These are phyloP conservation scores for Chloroceryle inda DNA, from an alignment of 2,797 vertebrate species.

Conservation along the genomic window DNA sequence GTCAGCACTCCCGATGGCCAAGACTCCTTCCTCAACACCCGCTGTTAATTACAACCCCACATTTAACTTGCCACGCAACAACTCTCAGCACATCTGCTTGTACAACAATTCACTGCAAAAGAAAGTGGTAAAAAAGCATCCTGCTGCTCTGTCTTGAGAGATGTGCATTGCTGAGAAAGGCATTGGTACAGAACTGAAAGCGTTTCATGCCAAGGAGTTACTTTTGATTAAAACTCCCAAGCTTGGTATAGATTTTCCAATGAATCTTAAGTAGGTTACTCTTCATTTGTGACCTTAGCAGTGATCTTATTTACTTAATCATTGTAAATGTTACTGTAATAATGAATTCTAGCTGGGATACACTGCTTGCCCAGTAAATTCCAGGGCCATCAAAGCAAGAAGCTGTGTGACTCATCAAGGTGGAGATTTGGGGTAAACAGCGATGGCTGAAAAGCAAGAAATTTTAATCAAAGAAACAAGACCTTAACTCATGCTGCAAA, in stretches of 20 bases:
- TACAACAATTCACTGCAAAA: not conserved
- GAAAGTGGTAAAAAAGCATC: not conserved
- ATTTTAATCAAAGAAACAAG: not conserved
- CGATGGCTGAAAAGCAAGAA: not conserved
- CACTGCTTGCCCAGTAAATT: not conserved
- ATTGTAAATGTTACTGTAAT: not conserved
- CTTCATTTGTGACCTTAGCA: not conserved
- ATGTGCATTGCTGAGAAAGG: not conserved
- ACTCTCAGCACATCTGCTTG: not conserved
- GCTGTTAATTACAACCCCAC: not conserved
- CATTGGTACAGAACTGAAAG: not conserved
- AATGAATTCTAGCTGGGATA: not conserved
- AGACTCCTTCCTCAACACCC: not conserved
- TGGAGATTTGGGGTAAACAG: not conserved
- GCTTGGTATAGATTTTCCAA: not conserved
- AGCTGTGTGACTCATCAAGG: rapidly evolving
- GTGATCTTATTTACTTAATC: not conserved
- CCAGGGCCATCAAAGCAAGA: not conserved
- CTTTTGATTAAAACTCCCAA: not conserved
- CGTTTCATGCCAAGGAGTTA: not conserved
- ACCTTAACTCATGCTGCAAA: not conserved
- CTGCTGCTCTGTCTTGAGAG: not conserved
- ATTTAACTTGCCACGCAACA: not conserved
- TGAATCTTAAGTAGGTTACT: not conserved
- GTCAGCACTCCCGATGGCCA: not conserved